Base-by-base conservation (phyloP, 2,888 invertebrate genomes). In the Oegoconia quadripuncta region DNA sequence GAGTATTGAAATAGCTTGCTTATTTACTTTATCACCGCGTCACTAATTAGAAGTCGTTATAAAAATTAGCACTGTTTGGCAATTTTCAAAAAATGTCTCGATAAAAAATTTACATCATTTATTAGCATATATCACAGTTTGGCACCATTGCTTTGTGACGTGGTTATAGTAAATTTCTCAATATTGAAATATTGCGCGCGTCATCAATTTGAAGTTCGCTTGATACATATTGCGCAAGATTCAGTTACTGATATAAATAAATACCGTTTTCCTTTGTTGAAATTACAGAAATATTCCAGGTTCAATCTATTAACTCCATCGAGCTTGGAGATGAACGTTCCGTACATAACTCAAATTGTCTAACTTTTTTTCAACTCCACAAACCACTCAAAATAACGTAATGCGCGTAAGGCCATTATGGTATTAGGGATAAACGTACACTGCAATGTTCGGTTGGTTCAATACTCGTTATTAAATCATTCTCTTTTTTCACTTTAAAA, bases 331-430 rank as follows among this genome's bases (percentile, higher is more conserved):
- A n/a, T 3, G 26, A 12, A 27, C 26, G 63, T 67, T 64, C 64
- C 64, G 45, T 52, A 56, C 70, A 70, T 73, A 75, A 58, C 62
- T 73, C 53, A 64, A 64, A 74, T 72, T 64, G 63, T 66, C 65
- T 46, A 41, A 46, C 41, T 63, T 76, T 77, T 79, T 74, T 78
- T 64, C 73, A 53, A 42, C 39, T 47, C 64, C 49, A 50, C 60
- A 60, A 64, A 66, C 72, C 69, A 73, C 71, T 76, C 69, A 68
- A 74, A 76, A 73, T 71, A 74, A 67, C 67, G 67, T 75, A 77
- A 78, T 74, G 71, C 59, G 68, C 67, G 65, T 75, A 72, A 64
- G 67, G 50, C 64, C 64, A 75, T 78, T 78, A 76, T 57, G 44
- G 48, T 52, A 44, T 47, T 52, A 46, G 56, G 41, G 57, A 37